phyloP scores from a whole-genome alignment of 2,113 vertebrate species.

The Sapayoa aenigma region DNA sequence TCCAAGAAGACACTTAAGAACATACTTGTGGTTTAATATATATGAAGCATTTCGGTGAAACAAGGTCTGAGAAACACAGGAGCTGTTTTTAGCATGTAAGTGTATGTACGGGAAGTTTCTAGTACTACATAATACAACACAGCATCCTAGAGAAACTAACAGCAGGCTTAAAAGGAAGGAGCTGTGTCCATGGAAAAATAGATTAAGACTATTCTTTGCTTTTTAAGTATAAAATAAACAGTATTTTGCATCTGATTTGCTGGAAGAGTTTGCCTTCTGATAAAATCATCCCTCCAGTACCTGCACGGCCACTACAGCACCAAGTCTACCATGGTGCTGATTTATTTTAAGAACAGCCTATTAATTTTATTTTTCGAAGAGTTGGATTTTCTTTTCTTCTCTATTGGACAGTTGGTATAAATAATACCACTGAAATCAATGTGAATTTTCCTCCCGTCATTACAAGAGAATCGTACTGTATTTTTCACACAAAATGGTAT shows the following conservation, averaged over 20 bases:
- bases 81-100: not conserved
- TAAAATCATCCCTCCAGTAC: not conserved
- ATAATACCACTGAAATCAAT: not conserved
- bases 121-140: not conserved
- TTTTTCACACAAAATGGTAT: too few species aligned
- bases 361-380: not conserved
- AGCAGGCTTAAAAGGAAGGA: not conserved
- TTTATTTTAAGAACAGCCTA: not conserved
- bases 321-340: not conserved
- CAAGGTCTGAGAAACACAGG: not conserved
- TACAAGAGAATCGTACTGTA: not conserved
- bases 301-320: not conserved
- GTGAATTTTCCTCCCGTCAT: not conserved
- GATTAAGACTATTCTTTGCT: not conserved
- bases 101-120: accelerated
- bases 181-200: not conserved
- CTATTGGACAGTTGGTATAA: not conserved
- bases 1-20: not conserved
- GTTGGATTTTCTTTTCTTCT: not conserved
- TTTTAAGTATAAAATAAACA: not conserved
- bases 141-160: not conserved
- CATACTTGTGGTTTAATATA: not conserved
- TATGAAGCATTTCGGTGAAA: not conserved
- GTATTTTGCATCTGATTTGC: not conserved
- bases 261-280: not conserved